Evolutionary conservation across 2,888 invertebrate species (phyloP), one percentile per base, ranked within the genome.

Genomic region (Dicyrtomina minuta): DNA sequence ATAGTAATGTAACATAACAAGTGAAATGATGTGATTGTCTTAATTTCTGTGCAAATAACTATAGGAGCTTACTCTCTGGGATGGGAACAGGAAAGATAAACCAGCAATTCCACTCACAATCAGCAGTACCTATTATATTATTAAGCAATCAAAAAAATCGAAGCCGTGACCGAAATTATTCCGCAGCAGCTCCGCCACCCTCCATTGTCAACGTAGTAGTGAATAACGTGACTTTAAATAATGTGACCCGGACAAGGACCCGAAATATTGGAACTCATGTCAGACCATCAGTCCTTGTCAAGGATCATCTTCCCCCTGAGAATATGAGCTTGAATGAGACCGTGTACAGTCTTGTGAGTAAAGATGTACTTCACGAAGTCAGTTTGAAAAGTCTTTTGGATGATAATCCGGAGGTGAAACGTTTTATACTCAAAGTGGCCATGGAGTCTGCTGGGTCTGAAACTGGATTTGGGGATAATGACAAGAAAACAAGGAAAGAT

Each of bases 321-420:
- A 49, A 39, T n/a, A 20, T 2, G 22, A 33, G 6, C 20, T 24
- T 65, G 15, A 53, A 26, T 65, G 20, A 20, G 6, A n/a, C n/a
- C n/a, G 27, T 62, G 46, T 44, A 62, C 13, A 33, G 17, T 15
- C 13, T 65, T 13, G 43, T 65, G 33, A 51, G 53, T 39, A 27
- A 65, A 46, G 17, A 53, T 39, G 41, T 53, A 10, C 17, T 65
- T 15, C 53, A 65, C n/a, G 46, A 53, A 24, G 13, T 65, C 17
- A 53, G 65, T 65, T 20, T 65, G 22, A 51, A 53, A 43, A 65
- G 43, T 26, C 17, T 65, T 10, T 22, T 62, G 26, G 39, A 26
- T 2, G 46, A 49, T 20, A 62, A 62, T 62, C 62, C 62, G n/a
- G 62, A 62, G 49, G 10, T 62, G 4, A 8, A 44, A 49, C 20